A percentile compares a stretch with the other conserved stretches of the same genome.
phyloP scores from a whole-genome alignment of 2,888 invertebrate genomes.

The Lymantria dispar region DNA sequence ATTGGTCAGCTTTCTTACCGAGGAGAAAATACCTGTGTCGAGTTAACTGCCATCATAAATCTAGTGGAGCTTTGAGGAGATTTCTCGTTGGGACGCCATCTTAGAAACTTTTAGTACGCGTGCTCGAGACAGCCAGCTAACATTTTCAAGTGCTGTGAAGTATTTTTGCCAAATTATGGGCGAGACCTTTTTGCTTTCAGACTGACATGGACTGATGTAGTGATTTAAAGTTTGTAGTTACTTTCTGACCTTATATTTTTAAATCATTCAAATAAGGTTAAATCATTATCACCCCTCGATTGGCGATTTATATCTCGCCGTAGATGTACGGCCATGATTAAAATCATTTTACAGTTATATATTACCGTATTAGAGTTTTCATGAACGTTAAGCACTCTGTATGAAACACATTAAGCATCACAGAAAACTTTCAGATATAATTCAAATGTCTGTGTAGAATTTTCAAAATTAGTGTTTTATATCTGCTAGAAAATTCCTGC shows the following conservation, averaged over 20 bases:
- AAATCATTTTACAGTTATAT: too few species aligned
- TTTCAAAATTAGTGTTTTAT: too few species aligned
- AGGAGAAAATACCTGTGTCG: slow-evolving; percentile 68
- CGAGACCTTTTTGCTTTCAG: slow-evolving; percentile 30
- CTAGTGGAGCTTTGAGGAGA: slow-evolving; percentile 68
- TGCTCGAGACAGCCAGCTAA: slow-evolving; percentile 59
- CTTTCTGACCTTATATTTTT: neutral
- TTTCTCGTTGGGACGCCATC: slow-evolving; percentile 58
- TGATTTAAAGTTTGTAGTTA: neutral
- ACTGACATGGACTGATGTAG: neutral
- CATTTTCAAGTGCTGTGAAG: slow-evolving; percentile 52
- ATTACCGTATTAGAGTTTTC: too few species aligned
- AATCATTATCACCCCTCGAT: neutral
- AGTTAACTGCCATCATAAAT: slow-evolving; percentile 72
- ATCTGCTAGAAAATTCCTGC: too few species aligned
- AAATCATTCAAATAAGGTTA: neutral
- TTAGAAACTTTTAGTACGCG: slow-evolving; percentile 63
- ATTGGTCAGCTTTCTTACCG: slow-evolving; percentile 58
- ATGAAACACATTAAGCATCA: too few species aligned
- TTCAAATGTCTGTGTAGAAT: too few species aligned
- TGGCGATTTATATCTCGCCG: neutral
- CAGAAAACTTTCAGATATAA: too few species aligned
- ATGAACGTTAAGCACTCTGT: too few species aligned
- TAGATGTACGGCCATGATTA: too few species aligned
- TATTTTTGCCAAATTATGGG: slow-evolving; percentile 55